Conservation (phyloP, 2,888 invertebrate species). For the Thecophora atra region DNA sequence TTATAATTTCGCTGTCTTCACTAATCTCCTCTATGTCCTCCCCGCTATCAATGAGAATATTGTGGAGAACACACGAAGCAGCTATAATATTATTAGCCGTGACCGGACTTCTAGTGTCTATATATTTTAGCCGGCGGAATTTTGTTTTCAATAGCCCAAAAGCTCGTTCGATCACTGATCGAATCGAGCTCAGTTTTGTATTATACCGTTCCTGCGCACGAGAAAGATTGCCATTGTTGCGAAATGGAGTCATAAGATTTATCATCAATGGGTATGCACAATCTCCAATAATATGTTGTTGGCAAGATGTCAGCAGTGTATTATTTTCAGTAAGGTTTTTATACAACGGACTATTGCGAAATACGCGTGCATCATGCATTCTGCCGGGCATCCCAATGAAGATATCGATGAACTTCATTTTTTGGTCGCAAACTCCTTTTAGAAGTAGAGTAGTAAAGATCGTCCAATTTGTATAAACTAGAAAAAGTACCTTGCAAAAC, state of each 20-base stretch:
- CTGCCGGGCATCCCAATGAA: slow-evolving; percentile 34
- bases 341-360: background rate
- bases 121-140: background rate
- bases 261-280: slow-evolving; percentile 21
- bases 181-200: slow-evolving; percentile 3
- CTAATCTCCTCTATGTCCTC: no score
- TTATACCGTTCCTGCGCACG: slow-evolving; percentile 3
- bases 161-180: slow-evolving; percentile 23
- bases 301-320: background rate
- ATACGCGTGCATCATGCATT: slow-evolving; percentile 26
- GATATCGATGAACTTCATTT: slow-evolving; percentile 15
- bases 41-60: background rate
- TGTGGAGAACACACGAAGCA: background rate
- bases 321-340: background rate
- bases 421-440: background rate
- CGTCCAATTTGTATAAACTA: background rate
- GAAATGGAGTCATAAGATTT: slow-evolving; percentile 27
- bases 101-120: background rate
- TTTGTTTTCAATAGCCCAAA: background rate
- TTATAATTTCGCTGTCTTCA: no score
- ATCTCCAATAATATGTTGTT: slow-evolving; percentile 21
- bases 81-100: background rate
- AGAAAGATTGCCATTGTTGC: slow-evolving; percentile 21
- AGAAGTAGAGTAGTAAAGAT: background rate
- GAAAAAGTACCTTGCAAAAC: slow-evolving; percentile 20